Conservation (phyloP, 1,140 invertebrate genomes). For the Hyphantria cunea region DNA sequence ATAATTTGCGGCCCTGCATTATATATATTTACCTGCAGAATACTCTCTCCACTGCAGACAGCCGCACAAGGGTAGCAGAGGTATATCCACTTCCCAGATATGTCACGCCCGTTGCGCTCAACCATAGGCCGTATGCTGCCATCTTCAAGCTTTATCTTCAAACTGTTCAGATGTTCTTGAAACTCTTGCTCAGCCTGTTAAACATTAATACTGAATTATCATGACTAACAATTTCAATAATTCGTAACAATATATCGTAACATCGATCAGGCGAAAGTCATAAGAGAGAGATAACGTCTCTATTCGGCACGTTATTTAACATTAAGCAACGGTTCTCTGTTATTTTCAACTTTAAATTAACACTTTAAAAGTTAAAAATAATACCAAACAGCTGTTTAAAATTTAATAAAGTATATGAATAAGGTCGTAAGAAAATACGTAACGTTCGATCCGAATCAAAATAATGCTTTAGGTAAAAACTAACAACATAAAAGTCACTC, state of each 20-base stretch:
- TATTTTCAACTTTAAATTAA: too few species aligned
- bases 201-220: constrained; percentile 2
- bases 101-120: constrained; percentile 62
- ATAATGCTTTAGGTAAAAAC: too few species aligned
- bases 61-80: constrained; percentile 70
- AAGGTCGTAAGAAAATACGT: too few species aligned
- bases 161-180: constrained; percentile 65
- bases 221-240: background rate
- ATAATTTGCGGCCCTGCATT: too few species aligned
- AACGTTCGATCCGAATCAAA: too few species aligned
- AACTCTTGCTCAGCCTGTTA: constrained; percentile 74
- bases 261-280: too few species aligned
- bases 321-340: too few species aligned
- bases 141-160: constrained; percentile 70
- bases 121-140: constrained; percentile 59
- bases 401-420: too few species aligned
- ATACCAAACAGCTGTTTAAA: too few species aligned
- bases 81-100: constrained; percentile 70
- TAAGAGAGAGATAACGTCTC: too few species aligned
- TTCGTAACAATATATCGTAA: constrained; percentile 3
- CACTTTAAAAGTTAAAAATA: background rate
- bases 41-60: constrained; percentile 63
- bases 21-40: constrained; percentile 58
- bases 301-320: too few species aligned
- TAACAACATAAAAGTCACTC: too few species aligned